Evolutionary conservation across 2,113 vertebrate genomes (phyloP), one percentile per base, ranked within the genome.

Genomic region (Syrrhaptes paradoxus): DNA sequence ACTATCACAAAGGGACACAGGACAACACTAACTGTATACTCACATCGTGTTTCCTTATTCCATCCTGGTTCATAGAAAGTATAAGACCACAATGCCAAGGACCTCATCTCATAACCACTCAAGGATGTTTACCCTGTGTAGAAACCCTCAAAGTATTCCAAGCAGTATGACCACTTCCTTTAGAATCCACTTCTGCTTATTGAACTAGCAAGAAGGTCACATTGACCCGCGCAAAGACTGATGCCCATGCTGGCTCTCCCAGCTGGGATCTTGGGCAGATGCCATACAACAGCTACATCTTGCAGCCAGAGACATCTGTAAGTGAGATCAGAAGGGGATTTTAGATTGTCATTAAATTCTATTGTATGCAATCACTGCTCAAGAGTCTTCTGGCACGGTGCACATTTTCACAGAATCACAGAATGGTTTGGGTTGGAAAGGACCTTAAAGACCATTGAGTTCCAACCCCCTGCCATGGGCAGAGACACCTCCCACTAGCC

Each of bases 331-430:
- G 32, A 28, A 57, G 67, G 36, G 38, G 74, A n/a, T n/a, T 36
- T 78, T 6, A 49, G 80, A 65, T 10, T 2, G 1, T 21, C 17
- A 13, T 11, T 41, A 21, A 12, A 63, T 22, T 6, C 51, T 7
- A 13, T 17, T 8, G 34, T 18, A 45, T 0, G 18, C 45, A 10
- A 17, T 45, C 4, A 16, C 16, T 8, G 21, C 36, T 32, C 4
- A 0, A 1, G 38, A 79, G 38, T 17, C 52, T 66, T 7, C 38
- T 19, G 38, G 52, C 7, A 2, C 0, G 13, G 29, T 0, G 38
- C 32, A 19, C 16, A 28, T n/a, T 43, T 41, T 41, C 12, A 41
- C 11, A 41, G 41, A 41, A 41, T 41, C 41, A 13, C 41, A 41
- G 41, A 41, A 41, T 41, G 41, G 41, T 41, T 13, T 41, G 41